Base-by-base conservation (phyloP, 2,888 invertebrate species). In the Pristionchus japonicus region DNA sequence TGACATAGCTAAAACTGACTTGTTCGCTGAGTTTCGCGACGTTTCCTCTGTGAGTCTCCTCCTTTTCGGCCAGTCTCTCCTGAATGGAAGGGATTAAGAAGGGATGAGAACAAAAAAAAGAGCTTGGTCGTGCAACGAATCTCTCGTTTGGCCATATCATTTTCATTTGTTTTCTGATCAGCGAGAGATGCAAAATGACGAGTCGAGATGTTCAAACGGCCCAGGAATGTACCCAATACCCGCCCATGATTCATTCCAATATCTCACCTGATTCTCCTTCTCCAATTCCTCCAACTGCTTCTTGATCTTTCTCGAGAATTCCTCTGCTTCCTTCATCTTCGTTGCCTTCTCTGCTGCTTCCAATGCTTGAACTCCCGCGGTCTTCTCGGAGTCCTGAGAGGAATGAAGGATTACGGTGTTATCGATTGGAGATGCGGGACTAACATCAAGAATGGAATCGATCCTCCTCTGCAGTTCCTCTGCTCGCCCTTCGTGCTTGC, bases 261-360 rank as follows among this genome's bases (percentile, higher is more conserved):
- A 7, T 23, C 86, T 86, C 11, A 86, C 86, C 20, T 49, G 9
- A 34, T 70, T 70, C 3, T 87, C 87, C 57, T 49, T 77, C 83
- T 87, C 87, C 57, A 87, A 43, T 57, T 89, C 89, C 4, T 87
- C 88, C 57, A 49, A 52, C 52, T 83, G 43, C 37, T 74, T 86
- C n/a, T 86, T 74, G 34, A 90, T 49, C 70, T 89, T 87, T 17
- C 88, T 88, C 17, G 90, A 88, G 17, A 90, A 83, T 40, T 89
- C 89, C 31, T 91, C 88, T 17, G 89, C 49, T 64, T 90, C 90
- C 74, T 47, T 31, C 43, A 88, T 89, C 70, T 89, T 37, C 37
- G 37, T 88, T 37, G 90, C 90, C 61, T 90, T 88, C 82, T 91
- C 91, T 43, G 90, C 91, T 23, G 70, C 87, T 27, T 91, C 74